These are phyloP conservation scores for Phthorimaea operculella DNA, from an alignment of 1,140 invertebrate genomes.

Conservation along the genomic window DNA sequence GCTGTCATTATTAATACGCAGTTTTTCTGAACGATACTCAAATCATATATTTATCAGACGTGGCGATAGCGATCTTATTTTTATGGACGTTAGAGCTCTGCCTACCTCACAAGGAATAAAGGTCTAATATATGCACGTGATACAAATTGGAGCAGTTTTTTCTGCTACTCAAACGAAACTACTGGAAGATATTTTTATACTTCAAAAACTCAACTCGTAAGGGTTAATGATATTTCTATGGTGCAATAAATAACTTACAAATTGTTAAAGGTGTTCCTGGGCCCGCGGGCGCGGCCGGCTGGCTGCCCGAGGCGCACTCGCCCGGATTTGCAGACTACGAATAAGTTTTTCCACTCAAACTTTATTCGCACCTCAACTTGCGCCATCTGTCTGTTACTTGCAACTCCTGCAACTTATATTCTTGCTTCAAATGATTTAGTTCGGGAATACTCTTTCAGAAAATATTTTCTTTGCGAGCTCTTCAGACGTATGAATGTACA, in stretches of 20 bases:
- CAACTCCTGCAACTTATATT: conserved; percentile 63
- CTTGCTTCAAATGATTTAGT: conserved; percentile 63
- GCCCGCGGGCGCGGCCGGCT: conserved; percentile 41
- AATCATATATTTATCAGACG: too few relatives aligned
- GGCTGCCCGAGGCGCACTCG: conserved; percentile 32
- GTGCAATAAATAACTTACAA: conserved; percentile 63
- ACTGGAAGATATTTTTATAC: too few relatives aligned
- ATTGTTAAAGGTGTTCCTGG: conserved; percentile 60
- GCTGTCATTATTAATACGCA: too few relatives aligned
- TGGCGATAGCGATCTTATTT: too few relatives aligned
- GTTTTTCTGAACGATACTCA: too few relatives aligned
- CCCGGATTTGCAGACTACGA: conserved; percentile 43
- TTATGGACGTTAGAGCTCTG: too few relatives aligned
- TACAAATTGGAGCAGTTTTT: too few relatives aligned
- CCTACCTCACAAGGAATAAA: too few relatives aligned
- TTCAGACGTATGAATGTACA: conserved; percentile 52
- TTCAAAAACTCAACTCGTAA: too few relatives aligned
- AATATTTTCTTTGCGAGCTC: conserved; percentile 61
- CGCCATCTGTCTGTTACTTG: conserved; percentile 60
- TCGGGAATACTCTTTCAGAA: conserved; percentile 54
- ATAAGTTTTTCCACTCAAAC: conserved; percentile 66
- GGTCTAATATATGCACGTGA: too few relatives aligned
- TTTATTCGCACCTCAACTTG: conserved; percentile 65
- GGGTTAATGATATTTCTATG: conserved; percentile 61
- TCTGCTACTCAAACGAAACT: too few relatives aligned